Evolutionary conservation across 2,888 invertebrate genomes (phyloP), one percentile per base, ranked within the genome.

Genomic region (Antheraea yamamai): DNA sequence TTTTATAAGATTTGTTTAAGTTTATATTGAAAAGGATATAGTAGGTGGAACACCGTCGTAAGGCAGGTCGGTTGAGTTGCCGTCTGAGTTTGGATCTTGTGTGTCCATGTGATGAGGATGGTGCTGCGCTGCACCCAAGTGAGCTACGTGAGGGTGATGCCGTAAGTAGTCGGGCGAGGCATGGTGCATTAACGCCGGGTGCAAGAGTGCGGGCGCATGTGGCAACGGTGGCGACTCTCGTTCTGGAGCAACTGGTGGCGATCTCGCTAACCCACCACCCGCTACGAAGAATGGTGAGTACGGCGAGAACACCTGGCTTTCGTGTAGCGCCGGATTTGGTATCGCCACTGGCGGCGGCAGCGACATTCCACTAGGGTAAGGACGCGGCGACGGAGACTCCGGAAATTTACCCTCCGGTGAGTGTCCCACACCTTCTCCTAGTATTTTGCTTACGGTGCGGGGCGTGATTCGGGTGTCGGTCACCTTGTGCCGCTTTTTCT

Each of bases 401-500:
- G 95, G 90, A 89, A 95, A 92, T 86, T 93, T 93, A 85, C 89
- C 91, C 85, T 94, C 96, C 75, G 96, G 96, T 77, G 97, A 96
- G 83, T 97, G 96, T 75, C 96, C 96, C 84, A 96, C 96, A 72
- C 97, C 97, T 84, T 98, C 98, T 73, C 97, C 98, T 83, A 98
- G 93, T 81, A 98, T 97, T 80, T 98, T 96, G 89, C 98, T 98
- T 72, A 98, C 98, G 73, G 98, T 98, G 81, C 98, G 96, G 35
- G 98, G 98, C 55, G 98, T 98, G 82, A 98, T 98, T 83, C 98
- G 96, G 75, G 98, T 98, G 88, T 98, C 98, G 61, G 99, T 99
- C 85, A 99, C 98, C 97, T 99, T 99, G 89, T 99, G 99, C 75
- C 99, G 96, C 95, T 99, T 99, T 96, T 99, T 99, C 94, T 99